Evolutionary conservation across 2,888 invertebrate genomes (phyloP), one percentile per base, ranked within the genome.

Genomic region (Acronicta psi): DNA sequence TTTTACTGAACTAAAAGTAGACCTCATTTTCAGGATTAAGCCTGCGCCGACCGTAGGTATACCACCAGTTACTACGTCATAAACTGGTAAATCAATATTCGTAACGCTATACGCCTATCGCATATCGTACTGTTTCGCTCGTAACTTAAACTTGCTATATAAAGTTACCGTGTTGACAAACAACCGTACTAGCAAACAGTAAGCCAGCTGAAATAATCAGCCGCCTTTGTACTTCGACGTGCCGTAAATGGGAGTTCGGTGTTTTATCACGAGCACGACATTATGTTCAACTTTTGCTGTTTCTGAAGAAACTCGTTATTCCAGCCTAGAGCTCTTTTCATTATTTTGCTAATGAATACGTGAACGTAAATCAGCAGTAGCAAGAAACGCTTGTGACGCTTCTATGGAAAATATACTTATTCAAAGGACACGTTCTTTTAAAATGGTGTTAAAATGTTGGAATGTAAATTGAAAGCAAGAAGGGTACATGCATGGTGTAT

Each of bases 81-180:
- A 60, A 60, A 59, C 49, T 43, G 46, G 73, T 57, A 70, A 73
- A 70, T 54, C 58, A 74, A 73, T 71, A 71, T 62, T 58, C 40
- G 66, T 59, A 71, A 75, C 42, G 7, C 18, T 37, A 77, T 54
- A 77, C 47, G 37, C 40, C 57, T 74, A 59, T 71, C 59, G 49
- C 38, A 46, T 77, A 61, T 51, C 74, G 40, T 58, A 59, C 58
- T 56, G 44, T 50, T 46, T 10, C 44, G 50, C 20, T 47, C 46
- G 71, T 74, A 75, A 68, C 59, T 45, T 53, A 59, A 70, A 67
- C 69, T 62, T 57, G 40, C 14, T 51, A 23, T 67, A 57, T 64
- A 60, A 74, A 74, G 75, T 74, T 66, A 57, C 73, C 9, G 37
- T 53, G 38, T 73, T 65, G 74, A 59, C 70, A 59, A 70, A 66